Percentiles rank a stretch among this genome's conserved stretches.
phyloP scores from a whole-genome alignment of 2,888 invertebrate genomes.

The Aphodius sticticus region DNA sequence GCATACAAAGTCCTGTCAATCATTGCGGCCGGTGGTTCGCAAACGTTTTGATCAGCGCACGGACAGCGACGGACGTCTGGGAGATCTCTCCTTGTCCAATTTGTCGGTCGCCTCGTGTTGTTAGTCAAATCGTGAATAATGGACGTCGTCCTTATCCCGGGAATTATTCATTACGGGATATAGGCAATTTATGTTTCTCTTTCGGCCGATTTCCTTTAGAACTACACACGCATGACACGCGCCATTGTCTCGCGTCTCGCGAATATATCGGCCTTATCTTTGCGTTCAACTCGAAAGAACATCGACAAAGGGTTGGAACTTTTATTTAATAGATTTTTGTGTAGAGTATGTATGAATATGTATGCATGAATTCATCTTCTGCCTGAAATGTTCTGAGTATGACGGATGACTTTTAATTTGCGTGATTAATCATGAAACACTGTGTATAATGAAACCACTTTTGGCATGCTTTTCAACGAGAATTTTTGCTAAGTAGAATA shows the following conservation, averaged over 20 bases:
- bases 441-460: not conserved
- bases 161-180: constrained; percentile 4
- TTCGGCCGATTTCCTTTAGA: constrained; percentile 4
- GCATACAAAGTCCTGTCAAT: constrained; percentile 40
- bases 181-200: constrained; percentile 14
- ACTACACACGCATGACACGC: not conserved
- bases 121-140: constrained; percentile 19
- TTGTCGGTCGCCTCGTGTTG: constrained; percentile 15
- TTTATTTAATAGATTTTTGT: not conserved
- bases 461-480: no score
- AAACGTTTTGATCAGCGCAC: constrained; percentile 25
- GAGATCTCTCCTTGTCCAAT: constrained; percentile 20
- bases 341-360: not conserved
- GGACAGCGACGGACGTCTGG: constrained; percentile 12
- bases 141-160: not conserved
- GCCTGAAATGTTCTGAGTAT: not conserved
- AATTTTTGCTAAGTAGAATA: no score
- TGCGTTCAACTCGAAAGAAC: not conserved
- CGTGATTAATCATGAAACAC: not conserved
- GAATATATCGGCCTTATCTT: not conserved
- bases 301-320: not conserved
- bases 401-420: not conserved
- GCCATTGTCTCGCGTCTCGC: constrained; percentile 4
- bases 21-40: constrained; percentile 19
- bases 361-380: not conserved